phyloP scores from a whole-genome alignment of 2,888 invertebrate species.

The Heliconius cydno region DNA sequence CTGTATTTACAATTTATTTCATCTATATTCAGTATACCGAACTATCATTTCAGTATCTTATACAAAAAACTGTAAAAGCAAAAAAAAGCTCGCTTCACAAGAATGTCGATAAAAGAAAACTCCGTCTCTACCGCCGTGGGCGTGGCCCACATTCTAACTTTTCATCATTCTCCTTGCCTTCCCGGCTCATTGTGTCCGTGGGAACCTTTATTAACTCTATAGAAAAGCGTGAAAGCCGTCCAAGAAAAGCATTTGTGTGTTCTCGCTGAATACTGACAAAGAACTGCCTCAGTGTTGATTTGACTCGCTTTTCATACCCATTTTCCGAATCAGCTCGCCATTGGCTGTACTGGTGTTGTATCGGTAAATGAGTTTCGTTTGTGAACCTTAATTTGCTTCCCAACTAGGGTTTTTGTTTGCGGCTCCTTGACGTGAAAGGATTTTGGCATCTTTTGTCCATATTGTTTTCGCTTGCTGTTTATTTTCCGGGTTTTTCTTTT shows the following conservation, averaged over 20 bases:
- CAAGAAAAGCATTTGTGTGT: slow-evolving; percentile 82
- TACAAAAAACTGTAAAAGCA: neutral
- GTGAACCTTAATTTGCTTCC: slow-evolving; percentile 76
- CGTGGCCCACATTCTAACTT: slow-evolving; percentile 82
- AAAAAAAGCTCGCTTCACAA: slow-evolving; percentile 16
- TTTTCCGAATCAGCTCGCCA: slow-evolving; percentile 74
- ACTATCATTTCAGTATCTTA: neutral
- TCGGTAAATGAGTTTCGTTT: slow-evolving; percentile 79
- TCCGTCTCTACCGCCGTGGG: slow-evolving; percentile 52
- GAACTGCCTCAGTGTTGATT: slow-evolving; percentile 66
- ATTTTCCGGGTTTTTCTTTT: slow-evolving; percentile 25
- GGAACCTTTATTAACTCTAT: slow-evolving; percentile 82
- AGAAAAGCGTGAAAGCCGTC: slow-evolving; percentile 79
- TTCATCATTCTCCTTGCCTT: slow-evolving; percentile 80
- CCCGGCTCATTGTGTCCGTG: slow-evolving; percentile 79
- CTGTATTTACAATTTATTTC: neutral
- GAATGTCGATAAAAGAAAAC: slow-evolving; percentile 45
- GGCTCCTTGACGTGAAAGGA: slow-evolving; percentile 59
- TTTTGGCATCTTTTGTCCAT: slow-evolving; percentile 52
- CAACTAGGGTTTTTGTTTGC: slow-evolving; percentile 59
- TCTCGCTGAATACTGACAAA: slow-evolving; percentile 74
- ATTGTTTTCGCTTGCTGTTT: slow-evolving; percentile 45
- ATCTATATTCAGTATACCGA: neutral
- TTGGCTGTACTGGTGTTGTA: slow-evolving; percentile 73
- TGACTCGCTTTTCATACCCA: slow-evolving; percentile 67